Evolutionary conservation across 2,888 invertebrate genomes (phyloP).

Genomic region (Melinaea marsaeus): DNA sequence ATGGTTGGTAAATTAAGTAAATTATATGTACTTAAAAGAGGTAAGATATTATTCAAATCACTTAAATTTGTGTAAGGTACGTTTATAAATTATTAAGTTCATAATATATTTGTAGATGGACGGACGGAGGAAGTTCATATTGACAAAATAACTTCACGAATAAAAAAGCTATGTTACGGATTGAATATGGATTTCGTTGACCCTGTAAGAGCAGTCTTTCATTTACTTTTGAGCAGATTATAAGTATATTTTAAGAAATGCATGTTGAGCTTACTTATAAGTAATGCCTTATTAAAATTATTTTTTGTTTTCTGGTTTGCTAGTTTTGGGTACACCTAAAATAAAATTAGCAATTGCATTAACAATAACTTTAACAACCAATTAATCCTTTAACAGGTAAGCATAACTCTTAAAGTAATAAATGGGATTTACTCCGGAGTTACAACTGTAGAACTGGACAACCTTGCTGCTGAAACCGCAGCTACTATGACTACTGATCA

Average conservation of each 20-base stretch:
- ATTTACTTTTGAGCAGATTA: too few species aligned
- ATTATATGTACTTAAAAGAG: conserved; percentile 72
- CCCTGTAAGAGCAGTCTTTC: conserved; percentile 82
- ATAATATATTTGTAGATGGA: conserved; percentile 80
- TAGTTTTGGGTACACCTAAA: neutral
- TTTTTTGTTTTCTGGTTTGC: too few species aligned
- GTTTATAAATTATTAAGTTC: conserved; percentile 5
- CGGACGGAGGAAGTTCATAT: conserved; percentile 94
- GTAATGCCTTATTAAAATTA: too few species aligned
- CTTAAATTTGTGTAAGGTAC: too few species aligned
- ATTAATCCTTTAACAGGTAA: conserved; percentile 71
- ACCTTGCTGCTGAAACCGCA: conserved; percentile 98
- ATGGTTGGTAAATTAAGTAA: conserved; percentile 71
- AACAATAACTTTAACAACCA: too few species aligned
- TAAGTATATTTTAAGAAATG: too few species aligned
- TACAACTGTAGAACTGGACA: conserved; percentile 97
- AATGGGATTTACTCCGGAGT: conserved; percentile 97
- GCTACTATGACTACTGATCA: conserved; percentile 98
- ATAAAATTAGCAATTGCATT: neutral
- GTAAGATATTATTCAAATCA: conserved; percentile 44
- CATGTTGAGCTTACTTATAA: too few species aligned
- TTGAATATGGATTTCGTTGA: conserved; percentile 97
- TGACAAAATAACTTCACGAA: conserved; percentile 98
- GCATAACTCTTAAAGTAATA: conserved; percentile 94
- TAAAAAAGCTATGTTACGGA: conserved; percentile 96